These are phyloP conservation scores for Graphium colonna DNA, from an alignment of 2,888 invertebrate species.

Conservation along the genomic window DNA sequence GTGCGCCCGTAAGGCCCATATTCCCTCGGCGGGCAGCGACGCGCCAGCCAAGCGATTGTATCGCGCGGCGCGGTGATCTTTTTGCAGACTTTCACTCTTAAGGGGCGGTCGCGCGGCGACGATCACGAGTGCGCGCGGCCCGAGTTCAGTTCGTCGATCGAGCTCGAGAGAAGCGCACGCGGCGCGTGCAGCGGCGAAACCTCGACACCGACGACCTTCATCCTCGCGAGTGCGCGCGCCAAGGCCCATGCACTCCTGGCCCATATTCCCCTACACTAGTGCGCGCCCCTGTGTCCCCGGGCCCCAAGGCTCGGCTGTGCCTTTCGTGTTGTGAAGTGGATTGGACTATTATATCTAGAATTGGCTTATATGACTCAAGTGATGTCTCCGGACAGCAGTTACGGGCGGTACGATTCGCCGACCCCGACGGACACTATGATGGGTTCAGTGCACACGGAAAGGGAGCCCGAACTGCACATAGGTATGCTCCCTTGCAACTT, in stretches of 20 bases:
- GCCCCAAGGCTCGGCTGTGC: conserved; percentile 59
- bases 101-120: conserved; percentile 64
- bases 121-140: conserved; percentile 67
- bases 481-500: conserved; percentile 67
- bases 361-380: conserved; percentile 68
- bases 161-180: conserved; percentile 77
- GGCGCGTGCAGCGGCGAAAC: conserved; percentile 56
- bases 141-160: conserved; percentile 78
- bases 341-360: conserved; percentile 53
- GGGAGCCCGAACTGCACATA: conserved; percentile 87
- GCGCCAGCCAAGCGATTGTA: conserved; percentile 71
- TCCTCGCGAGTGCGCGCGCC: conserved; percentile 61
- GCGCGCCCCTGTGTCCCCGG: conserved; percentile 46
- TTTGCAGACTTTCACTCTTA: conserved; percentile 82
- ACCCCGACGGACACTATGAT: conserved; percentile 76
- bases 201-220: conserved; percentile 67
- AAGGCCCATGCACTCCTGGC: conserved; percentile 64
- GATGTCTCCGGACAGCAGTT: conserved; percentile 85
- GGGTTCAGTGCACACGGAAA: conserved; percentile 63
- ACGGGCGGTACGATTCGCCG: conserved; percentile 77
- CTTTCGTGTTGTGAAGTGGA: conserved; percentile 71
- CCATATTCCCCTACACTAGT: conserved; percentile 58
- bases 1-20: conserved; percentile 72
- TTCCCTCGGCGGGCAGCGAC: conserved; percentile 61
- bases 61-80: conserved; percentile 74